Conservation (phyloP, 2,113 vertebrate genomes). For the Bubalus kerabau region DNA sequence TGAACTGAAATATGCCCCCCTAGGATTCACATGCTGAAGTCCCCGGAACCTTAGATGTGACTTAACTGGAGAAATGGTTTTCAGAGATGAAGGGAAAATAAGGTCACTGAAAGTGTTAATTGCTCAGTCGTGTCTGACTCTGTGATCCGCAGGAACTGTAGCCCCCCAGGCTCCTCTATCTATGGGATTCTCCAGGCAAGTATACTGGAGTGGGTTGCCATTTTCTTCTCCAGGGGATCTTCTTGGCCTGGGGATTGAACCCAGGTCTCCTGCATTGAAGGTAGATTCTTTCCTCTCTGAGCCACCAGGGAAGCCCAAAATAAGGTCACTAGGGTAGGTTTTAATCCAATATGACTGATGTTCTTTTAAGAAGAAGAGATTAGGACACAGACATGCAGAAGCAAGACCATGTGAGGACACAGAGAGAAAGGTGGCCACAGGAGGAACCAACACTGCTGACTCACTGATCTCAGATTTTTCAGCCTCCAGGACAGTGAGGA, state of each 20-base stretch:
- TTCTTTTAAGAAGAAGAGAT: neutral
- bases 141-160: neutral
- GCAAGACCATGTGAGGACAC: neutral
- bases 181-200: neutral
- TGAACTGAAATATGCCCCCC: neutral
- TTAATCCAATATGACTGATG: neutral
- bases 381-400: neutral
- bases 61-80: neutral
- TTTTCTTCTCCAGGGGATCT: neutral
- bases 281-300: neutral
- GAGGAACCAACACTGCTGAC: neutral
- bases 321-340: neutral
- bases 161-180: neutral
- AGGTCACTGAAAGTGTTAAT: neutral
- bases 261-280: neutral
- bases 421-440: neutral
- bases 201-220: neutral
- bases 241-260: fast-evolving
- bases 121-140: neutral
- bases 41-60: too few relatives aligned
- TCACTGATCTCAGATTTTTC: neutral
- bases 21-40: neutral
- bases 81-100: neutral
- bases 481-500: neutral
- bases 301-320: neutral